Conservation (phyloP, 1,140 invertebrate species). For the Camponotus pennsylvanicus region DNA sequence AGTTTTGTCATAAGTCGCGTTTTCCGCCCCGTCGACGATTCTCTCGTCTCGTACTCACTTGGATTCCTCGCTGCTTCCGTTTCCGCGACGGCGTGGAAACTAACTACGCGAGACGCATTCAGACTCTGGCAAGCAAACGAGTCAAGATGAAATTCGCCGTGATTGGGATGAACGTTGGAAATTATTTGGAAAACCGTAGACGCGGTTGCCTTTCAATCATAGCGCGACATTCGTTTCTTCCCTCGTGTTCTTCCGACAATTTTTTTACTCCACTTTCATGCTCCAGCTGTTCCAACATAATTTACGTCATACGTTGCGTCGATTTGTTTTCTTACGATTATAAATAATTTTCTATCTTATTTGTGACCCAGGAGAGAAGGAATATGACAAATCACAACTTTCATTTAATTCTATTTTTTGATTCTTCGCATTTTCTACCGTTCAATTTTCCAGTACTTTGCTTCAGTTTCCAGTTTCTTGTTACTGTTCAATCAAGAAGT, state of each 20-base stretch:
- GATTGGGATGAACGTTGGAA: slow-evolving; percentile 35
- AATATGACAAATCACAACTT: background rate
- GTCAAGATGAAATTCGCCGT: slow-evolving; percentile 26
- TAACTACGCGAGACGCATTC: slow-evolving; percentile 28
- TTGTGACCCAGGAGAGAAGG: background rate
- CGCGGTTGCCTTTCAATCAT: background rate
- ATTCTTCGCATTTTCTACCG: background rate
- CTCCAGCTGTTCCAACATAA: background rate
- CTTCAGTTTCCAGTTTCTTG: slow-evolving; percentile 1
- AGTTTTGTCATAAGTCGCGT: slow-evolving; percentile 39
- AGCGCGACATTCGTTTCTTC: background rate
- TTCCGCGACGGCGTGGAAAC: slow-evolving; percentile 43
- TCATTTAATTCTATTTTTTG: background rate
- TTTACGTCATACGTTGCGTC: background rate
- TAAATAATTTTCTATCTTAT: background rate
- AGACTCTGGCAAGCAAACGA: slow-evolving; percentile 36
- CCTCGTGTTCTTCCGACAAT: background rate
- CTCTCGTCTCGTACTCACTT: slow-evolving; percentile 27
- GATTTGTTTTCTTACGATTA: background rate
- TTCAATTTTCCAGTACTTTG: background rate
- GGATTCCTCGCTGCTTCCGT: slow-evolving; percentile 19
- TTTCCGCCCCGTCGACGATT: slow-evolving; percentile 39
- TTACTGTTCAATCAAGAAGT: slow-evolving; percentile 6
- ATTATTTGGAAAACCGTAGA: slow-evolving; percentile 21
- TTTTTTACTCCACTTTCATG: background rate